Conservation (phyloP, 2,797 vertebrate species). For the Platalea minor region DNA sequence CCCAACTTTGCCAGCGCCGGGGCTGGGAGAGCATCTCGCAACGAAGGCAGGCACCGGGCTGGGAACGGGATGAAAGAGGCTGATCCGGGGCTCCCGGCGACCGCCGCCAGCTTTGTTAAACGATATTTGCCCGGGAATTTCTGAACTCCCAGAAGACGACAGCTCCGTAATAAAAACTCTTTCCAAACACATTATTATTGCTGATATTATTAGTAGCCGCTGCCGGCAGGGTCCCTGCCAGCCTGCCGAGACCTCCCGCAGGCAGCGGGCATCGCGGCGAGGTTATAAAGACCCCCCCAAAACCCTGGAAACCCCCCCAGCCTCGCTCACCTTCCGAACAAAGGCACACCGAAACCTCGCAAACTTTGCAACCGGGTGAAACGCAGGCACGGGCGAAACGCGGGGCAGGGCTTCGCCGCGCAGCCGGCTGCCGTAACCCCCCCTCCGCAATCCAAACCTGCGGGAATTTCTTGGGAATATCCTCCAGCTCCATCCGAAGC, state of each 20-base stretch:
- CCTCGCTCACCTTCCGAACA: neutral
- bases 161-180: neutral
- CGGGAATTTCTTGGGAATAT: neutral
- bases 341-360: neutral
- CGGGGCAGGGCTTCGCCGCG: neutral
- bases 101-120: neutral
- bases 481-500: slow-evolving; percentile 15
- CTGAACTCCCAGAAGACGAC: neutral
- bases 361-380: neutral
- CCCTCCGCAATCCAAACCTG: slow-evolving; percentile 28
- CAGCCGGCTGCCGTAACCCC: neutral
- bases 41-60: neutral
- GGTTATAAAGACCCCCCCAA: neutral
- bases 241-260: neutral
- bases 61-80: neutral
- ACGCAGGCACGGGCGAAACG: neutral
- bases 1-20: slow-evolving; percentile 12
- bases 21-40: neutral
- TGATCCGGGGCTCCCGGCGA: neutral
- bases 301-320: neutral
- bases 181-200: neutral
- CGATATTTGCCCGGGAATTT: neutral
- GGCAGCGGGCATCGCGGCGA: neutral
- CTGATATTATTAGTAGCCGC: neutral
- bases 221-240: neutral